These are phyloP conservation scores for Ichneumon xanthorius DNA, from an alignment of 2,888 invertebrate genomes.

Conservation along the genomic window DNA sequence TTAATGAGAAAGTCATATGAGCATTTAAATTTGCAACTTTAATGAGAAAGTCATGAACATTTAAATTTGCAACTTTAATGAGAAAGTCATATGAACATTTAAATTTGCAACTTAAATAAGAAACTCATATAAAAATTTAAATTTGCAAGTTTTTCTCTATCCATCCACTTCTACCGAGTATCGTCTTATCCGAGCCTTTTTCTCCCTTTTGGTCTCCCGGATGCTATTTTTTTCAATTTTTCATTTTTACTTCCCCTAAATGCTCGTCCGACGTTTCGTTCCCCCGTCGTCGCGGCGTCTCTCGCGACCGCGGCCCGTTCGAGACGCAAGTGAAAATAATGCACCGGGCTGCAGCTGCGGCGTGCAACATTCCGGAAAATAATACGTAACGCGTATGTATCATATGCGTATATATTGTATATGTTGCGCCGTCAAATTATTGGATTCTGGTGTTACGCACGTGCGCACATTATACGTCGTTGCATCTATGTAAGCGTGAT, in stretches of 20 bases:
- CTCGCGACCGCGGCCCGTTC: slow-evolving; percentile 19
- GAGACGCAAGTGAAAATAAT: slow-evolving; percentile 39
- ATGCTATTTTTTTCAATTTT: slow-evolving; percentile 4
- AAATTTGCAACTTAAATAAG: no score
- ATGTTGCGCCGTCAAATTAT: slow-evolving; percentile 44
- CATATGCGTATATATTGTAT: not conserved
- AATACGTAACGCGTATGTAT: slow-evolving; percentile 8
- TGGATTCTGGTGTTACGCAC: slow-evolving; percentile 40
- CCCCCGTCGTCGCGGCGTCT: slow-evolving; percentile 20
- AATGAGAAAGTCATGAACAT: no score
- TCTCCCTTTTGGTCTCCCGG: not conserved
- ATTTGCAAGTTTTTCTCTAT: no score
- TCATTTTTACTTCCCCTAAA: not conserved
- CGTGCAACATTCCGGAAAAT: slow-evolving; percentile 39
- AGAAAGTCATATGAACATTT: no score
- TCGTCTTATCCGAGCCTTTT: not conserved
- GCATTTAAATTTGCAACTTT: no score
- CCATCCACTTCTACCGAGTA: not conserved
- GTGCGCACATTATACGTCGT: not conserved
- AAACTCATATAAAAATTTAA: no score
- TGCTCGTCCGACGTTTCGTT: not conserved
- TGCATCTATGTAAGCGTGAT: not conserved
- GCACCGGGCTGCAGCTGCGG: slow-evolving; percentile 6
- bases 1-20: no score
- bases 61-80: no score